phyloP scores from a whole-genome alignment of 2,888 invertebrate genomes.

The Odontocerum albicorne region DNA sequence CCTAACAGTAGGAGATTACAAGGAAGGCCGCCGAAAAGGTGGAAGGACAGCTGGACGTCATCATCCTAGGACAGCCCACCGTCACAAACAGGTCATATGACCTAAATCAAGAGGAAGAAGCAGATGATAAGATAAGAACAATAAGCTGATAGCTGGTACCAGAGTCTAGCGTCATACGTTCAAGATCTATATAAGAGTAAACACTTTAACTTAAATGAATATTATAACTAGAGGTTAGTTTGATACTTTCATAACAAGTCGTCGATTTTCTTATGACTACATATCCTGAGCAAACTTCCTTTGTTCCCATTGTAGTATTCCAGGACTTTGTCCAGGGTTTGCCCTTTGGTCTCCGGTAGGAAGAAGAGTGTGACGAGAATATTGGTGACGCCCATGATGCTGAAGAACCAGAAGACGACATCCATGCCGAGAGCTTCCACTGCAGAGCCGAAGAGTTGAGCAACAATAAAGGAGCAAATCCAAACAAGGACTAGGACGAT shows the following conservation, averaged over 20 bases:
- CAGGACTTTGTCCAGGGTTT: conserved; percentile 15
- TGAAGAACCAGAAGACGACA: conserved; percentile 41
- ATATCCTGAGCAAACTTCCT: background rate
- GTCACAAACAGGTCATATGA: no score
- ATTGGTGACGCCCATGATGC: background rate
- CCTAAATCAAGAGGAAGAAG: no score
- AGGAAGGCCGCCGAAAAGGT: no score
- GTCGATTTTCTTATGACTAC: background rate
- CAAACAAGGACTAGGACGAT: conserved; percentile 47
- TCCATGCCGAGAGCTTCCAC: conserved; percentile 43
- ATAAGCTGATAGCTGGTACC: no score
- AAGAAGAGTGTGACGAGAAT: conserved; percentile 17
- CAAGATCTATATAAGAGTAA: no score
- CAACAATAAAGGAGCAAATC: conserved; percentile 42
- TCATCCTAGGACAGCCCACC: no score
- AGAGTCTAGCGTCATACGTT: no score
- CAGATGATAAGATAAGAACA: no score
- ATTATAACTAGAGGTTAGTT: no score
- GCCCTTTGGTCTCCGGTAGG: conserved; percentile 27
- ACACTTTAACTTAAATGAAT: no score
- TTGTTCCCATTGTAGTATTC: conserved; percentile 11
- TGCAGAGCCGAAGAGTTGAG: conserved; percentile 18
- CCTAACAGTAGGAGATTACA: no score
- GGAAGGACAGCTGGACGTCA: no score
- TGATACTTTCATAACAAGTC: conserved; percentile 4